phyloP scores from a whole-genome alignment of 2,113 vertebrate genomes.

The Chaetura pelagica region DNA sequence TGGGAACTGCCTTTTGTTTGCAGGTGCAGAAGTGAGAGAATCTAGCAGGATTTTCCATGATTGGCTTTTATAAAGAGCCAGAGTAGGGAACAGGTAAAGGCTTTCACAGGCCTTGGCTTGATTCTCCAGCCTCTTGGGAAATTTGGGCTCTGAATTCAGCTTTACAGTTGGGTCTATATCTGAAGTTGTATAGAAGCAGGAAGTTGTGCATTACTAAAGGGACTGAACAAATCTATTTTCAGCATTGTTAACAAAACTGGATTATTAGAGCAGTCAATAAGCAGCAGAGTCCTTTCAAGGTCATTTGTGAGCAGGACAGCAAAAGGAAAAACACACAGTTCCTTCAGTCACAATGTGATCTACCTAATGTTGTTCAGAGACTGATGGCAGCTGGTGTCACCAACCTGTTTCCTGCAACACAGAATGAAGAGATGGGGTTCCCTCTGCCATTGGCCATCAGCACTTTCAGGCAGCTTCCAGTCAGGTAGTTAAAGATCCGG shows the following conservation, averaged over 20 bases:
- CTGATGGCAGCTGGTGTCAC: conserved; percentile 17
- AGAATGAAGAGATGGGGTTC: conserved; percentile 80
- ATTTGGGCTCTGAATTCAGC: background rate
- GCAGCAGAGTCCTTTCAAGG: background rate
- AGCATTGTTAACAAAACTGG: background rate
- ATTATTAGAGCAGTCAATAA: background rate
- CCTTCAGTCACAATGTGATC: background rate
- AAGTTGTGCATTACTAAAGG: background rate
- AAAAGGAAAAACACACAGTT: background rate
- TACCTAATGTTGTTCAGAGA: background rate
- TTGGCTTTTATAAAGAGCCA: background rate
- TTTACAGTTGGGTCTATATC: background rate
- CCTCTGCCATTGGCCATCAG: conserved; percentile 74
- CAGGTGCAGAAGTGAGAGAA: background rate
- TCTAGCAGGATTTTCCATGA: background rate
- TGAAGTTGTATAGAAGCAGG: background rate
- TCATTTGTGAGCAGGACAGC: background rate
- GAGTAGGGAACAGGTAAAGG: background rate
- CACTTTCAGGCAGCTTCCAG: conserved; percentile 83
- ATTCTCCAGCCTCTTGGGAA: background rate
- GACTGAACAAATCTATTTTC: background rate
- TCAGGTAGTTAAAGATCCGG: conserved; percentile 87
- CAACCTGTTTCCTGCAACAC: conserved; percentile 79
- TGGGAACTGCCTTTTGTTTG: background rate
- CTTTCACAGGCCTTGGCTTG: background rate